These are phyloP conservation scores for Gonatopus flavifemur DNA, from an alignment of 1,140 invertebrate species.

Conservation along the genomic window DNA sequence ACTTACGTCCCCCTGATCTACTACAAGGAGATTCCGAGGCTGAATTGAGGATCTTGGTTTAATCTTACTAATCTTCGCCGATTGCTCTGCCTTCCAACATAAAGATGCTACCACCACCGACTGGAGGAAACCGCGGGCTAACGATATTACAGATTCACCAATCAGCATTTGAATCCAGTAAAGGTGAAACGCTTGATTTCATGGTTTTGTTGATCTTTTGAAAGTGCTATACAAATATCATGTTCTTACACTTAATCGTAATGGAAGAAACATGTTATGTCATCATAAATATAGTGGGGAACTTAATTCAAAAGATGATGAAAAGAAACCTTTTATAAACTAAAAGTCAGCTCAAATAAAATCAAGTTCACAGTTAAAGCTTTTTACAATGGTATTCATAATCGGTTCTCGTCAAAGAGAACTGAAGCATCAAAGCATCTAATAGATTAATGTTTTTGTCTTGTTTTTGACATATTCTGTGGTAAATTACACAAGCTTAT, in stretches of 20 bases:
- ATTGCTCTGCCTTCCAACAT: slow-evolving; percentile 19
- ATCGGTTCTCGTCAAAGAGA: no score
- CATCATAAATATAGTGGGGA: no score
- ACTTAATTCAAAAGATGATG: no score
- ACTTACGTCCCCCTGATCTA: slow-evolving; percentile 2
- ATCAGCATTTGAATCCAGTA: slow-evolving; percentile 17
- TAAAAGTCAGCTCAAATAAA: no score
- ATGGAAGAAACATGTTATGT: background rate
- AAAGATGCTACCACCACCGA: slow-evolving; percentile 2
- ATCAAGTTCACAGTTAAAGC: no score
- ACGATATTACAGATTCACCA: slow-evolving; percentile 30
- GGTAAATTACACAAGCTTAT: slow-evolving; percentile 21
- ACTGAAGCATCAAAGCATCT: slow-evolving; percentile 4
- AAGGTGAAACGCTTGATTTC: slow-evolving; percentile 11
- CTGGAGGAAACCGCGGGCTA: slow-evolving; percentile 26
- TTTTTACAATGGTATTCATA: no score
- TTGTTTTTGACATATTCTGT: background rate
- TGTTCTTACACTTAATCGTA: background rate
- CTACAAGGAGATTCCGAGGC: background rate
- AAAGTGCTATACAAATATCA: background rate
- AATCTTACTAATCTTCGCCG: slow-evolving; percentile 38
- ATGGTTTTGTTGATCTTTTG: background rate
- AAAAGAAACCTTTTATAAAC: no score
- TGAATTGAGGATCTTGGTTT: slow-evolving; percentile 30
- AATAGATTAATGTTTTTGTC: slow-evolving; percentile 17